Base-by-base conservation (phyloP, 2,888 invertebrate species). In the Cephonodes hylas region DNA sequence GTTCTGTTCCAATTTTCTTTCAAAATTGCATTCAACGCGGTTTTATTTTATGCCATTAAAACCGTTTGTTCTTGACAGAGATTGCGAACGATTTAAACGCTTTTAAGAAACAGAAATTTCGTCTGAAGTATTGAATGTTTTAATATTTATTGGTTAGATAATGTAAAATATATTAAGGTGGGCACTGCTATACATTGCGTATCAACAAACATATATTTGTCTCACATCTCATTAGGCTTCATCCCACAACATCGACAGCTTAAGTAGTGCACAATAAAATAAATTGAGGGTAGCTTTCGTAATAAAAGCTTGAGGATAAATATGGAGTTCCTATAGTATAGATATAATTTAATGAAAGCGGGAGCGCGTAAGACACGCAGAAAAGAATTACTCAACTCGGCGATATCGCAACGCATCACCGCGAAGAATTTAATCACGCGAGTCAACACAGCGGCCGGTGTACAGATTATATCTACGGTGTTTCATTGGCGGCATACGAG, bases 361-460 rank as follows among this genome's bases (percentile, higher is more conserved):
- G 53, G 53, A 53, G 53, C 31, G 53, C 53, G 53, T 53, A 53
- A 53, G 48, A 27, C 27, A 53, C 18, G 53, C 53, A 27, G 31
- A 53, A 79, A 79, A 81, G 57, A 85, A 83, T 82, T 84, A 81
- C 76, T 81, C 68, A 70, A 71, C 65, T 70, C 76, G 76, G 73
- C 71, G 75, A 74, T 76, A 73, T 69, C 71, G 73, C 71, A 75
- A 76, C 83, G 81, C 79, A 82, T 83, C 82, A 83, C 77, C 69
- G 74, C 69, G 71, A 89, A 84, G 89, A 90, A 91, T 91, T 91
- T 91, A 90, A 91, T 91, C 90, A 89, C 76, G 79, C 76, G 77
- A 85, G 82, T 83, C 81, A 83, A 85, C 85, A 81, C 80, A 80
- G 84, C 76, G 80, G 76, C 73, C 78, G 82, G 87, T 83, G 88